Conservation (phyloP, 2,888 invertebrate species). For the Drosophila picticornis region DNA sequence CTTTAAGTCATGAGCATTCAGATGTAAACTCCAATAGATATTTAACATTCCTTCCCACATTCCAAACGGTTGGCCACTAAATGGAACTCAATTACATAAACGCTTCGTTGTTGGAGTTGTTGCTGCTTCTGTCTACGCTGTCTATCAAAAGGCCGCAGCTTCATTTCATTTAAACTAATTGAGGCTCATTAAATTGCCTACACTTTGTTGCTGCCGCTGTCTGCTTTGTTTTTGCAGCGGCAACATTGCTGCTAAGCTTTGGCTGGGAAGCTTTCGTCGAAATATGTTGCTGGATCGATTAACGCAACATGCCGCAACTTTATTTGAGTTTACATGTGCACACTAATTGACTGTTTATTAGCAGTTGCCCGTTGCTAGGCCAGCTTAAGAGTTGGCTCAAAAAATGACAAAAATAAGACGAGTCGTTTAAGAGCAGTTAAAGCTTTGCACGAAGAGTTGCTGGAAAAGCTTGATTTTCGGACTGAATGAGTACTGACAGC, state of each 20-base stretch:
- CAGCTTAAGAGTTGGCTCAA: conserved; percentile 12
- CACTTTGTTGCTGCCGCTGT: conserved; percentile 22
- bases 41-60: conserved; percentile 17
- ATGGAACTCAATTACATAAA: conserved; percentile 67
- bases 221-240: background rate
- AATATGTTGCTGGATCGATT: conserved; percentile 32
- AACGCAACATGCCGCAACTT: conserved; percentile 23
- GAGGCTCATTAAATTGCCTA: conserved; percentile 52
- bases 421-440: conserved; percentile 19
- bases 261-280: conserved; percentile 11
- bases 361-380: conserved; percentile 21
- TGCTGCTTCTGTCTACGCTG: conserved; percentile 23
- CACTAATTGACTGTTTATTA: conserved; percentile 40
- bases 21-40: conserved; percentile 13
- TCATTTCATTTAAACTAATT: conserved; percentile 72
- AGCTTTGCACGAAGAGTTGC: conserved; percentile 27
- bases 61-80: conserved; percentile 34
- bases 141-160: conserved; percentile 54
- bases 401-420: background rate
- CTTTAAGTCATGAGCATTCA: conserved; percentile 4
- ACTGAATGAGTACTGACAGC: conserved; percentile 28
- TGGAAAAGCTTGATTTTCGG: conserved; percentile 1
- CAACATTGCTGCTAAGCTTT: conserved; percentile 51
- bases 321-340: conserved; percentile 27
- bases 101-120: conserved; percentile 36